Conservation (phyloP, 2,113 vertebrate species). For the Camelus dromedarius region DNA sequence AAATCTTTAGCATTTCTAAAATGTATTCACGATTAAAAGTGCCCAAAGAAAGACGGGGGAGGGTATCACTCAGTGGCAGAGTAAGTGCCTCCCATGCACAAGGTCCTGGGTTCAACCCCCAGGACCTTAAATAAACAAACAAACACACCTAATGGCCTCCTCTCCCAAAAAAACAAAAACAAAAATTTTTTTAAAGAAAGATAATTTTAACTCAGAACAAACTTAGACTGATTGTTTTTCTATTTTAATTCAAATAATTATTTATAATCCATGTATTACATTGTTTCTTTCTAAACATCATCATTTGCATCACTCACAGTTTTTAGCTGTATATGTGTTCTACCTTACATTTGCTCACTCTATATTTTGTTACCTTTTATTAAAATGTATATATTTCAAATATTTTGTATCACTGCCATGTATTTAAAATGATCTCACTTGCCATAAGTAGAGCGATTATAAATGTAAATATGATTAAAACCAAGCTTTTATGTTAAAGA, state of each 20-base stretch:
- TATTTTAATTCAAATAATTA: not conserved
- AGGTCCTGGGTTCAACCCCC: no score
- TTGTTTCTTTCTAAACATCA: not conserved
- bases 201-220: slow-evolving; percentile 1
- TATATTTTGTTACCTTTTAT: not conserved
- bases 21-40: not conserved
- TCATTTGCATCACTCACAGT: not conserved
- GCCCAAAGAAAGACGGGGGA: no score
- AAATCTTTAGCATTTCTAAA: not conserved
- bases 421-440: slow-evolving; percentile 25
- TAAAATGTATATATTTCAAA: not conserved
- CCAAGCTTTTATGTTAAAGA: slow-evolving; percentile 48
- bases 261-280: not conserved
- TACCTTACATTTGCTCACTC: not conserved
- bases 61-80: no score
- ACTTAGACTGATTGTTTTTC: not conserved
- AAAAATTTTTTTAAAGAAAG: not conserved
- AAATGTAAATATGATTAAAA: slow-evolving; percentile 31
- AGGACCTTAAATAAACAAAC: no score
- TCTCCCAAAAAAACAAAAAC: no score
- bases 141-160: no score
- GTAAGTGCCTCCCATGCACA: no score
- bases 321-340: not conserved
- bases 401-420: not conserved
- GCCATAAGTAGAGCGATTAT: not conserved